Percentiles rank a stretch among this genome's conserved stretches.
These are phyloP conservation scores for Camponotus floridanus DNA, from an alignment of 1,140 invertebrate genomes.

Conservation along the genomic window DNA sequence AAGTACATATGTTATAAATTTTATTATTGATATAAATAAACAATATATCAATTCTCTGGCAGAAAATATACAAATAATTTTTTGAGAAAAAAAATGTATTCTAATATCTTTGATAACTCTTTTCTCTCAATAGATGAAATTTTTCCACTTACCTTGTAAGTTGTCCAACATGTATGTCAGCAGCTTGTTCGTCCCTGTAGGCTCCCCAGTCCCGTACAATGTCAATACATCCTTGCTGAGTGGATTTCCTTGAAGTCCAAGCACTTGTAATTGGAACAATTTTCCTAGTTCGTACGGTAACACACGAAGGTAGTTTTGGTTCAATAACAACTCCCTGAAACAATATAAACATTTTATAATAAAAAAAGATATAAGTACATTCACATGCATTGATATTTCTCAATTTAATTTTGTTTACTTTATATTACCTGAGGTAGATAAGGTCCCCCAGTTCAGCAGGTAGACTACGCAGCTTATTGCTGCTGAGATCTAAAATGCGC, in stretches of 20 bases:
- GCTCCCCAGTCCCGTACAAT: slow-evolving; percentile 92
- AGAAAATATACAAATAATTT: slow-evolving; percentile 1
- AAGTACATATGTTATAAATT: neutral
- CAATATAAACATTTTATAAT: slow-evolving; percentile 29
- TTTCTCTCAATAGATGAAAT: slow-evolving; percentile 1
- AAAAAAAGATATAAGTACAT: neutral
- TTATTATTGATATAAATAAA: neutral
- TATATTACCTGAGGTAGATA: slow-evolving; percentile 93
- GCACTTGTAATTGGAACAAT: slow-evolving; percentile 97
- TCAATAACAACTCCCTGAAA: slow-evolving; percentile 96
- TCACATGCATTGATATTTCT: neutral
- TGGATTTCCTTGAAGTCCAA: slow-evolving; percentile 97
- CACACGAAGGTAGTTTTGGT: slow-evolving; percentile 96
- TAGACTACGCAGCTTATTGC: slow-evolving; percentile 96
- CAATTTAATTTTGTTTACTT: neutral
- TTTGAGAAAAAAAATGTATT: neutral
- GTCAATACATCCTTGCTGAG: slow-evolving; percentile 96
- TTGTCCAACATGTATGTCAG: slow-evolving; percentile 97
- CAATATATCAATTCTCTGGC: no score
- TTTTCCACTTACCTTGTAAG: slow-evolving; percentile 92
- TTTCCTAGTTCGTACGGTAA: slow-evolving; percentile 99
- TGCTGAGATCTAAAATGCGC: slow-evolving; percentile 95
- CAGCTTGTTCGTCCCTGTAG: slow-evolving; percentile 97
- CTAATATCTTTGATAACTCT: neutral
- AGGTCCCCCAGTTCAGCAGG: slow-evolving; percentile 98